Evolutionary conservation across 1,140 invertebrate species (phyloP), one percentile per base, ranked within the genome.

Genomic region (Drosophila dunni): DNA sequence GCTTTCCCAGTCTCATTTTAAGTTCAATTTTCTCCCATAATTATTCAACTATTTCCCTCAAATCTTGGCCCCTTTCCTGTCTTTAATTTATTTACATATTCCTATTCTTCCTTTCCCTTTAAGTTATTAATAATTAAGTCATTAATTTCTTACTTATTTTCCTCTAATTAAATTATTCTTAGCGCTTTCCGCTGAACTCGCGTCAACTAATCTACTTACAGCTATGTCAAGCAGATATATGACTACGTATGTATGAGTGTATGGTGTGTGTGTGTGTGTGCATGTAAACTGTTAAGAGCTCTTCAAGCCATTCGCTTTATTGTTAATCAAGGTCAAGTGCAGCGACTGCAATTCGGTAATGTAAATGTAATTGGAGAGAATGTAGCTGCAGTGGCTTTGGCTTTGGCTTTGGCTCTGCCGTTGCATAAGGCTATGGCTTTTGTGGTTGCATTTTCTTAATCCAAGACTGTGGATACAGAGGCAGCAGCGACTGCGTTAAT

Each of bases 361-460:
- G 76, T 83, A 79, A 88, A 86, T 74, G 82, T 79, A 88, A 86
- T 88, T 88, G 71, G 76, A 88, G 68, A 69, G 73, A 50, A 56
- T 61, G 51, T 60, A 34, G 79, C 44, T 56, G 69, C 56, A 44
- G 42, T 63, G 64, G 70, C 56, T 42, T 29, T 24, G 15, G 24
- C 57, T 57, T 62, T 68, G 24, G 24, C 24, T 29, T 29, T 29
- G 24, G 24, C 24, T 24, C 1, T 24, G 24, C 1, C 24, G 1
- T 24, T 24, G 24, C n/a, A n/a, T n/a, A n/a, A n/a, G n/a, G 24
- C 56, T 42, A 36, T 24, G 15, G 36, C 57, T 57, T 69, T 68
- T 85, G 71, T 77, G 53, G 51, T 70, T 84, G 78, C 36, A 57
- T 62, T 78, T 62, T 58, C 50, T 76, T 79, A 88, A 84, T 88